A percentile compares a stretch with the other conserved stretches of the same genome.
Evolutionary conservation across 2,888 invertebrate species (phyloP).

Genomic region (Chrysolina oricalcia): DNA sequence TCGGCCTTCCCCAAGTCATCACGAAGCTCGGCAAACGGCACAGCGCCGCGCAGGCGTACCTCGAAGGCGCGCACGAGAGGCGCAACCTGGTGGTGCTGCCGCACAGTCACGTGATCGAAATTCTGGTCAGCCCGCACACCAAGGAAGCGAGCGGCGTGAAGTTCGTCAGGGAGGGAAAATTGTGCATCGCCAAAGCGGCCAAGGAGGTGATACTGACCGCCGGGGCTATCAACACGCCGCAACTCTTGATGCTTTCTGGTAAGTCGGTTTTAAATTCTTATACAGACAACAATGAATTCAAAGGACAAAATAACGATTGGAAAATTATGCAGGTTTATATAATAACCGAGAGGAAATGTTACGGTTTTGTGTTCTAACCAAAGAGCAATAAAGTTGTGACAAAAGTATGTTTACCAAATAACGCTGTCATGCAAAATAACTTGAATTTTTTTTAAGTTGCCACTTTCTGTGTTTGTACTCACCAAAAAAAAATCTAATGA

Average conservation of each 20-base stretch:
- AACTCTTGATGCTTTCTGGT: constrained; percentile 84
- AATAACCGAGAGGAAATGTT: too few species aligned
- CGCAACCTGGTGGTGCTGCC: constrained; percentile 79
- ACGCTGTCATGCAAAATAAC: too few species aligned
- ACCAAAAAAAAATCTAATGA: too few species aligned
- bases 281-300: too few species aligned
- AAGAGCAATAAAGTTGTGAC: too few species aligned
- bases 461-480: too few species aligned
- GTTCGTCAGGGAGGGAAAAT: constrained; percentile 73
- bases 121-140: constrained; percentile 75
- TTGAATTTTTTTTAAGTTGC: too few species aligned
- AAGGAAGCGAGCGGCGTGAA: constrained; percentile 79
- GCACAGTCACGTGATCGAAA: constrained; percentile 76
- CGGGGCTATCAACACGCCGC: constrained; percentile 85
- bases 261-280: constrained; percentile 1
- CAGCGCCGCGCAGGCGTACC: constrained; percentile 80
- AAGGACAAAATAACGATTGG: too few species aligned
- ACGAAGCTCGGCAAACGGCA: constrained; percentile 80
- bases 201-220: constrained; percentile 85
- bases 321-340: too few species aligned
- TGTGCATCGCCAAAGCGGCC: constrained; percentile 75
- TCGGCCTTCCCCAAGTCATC: constrained; percentile 77
- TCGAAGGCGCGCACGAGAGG: constrained; percentile 75
- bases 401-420: too few species aligned
- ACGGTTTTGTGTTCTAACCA: too few species aligned